phyloP scores from a whole-genome alignment of 2,113 vertebrate species.

The Pundamilia nyererei region DNA sequence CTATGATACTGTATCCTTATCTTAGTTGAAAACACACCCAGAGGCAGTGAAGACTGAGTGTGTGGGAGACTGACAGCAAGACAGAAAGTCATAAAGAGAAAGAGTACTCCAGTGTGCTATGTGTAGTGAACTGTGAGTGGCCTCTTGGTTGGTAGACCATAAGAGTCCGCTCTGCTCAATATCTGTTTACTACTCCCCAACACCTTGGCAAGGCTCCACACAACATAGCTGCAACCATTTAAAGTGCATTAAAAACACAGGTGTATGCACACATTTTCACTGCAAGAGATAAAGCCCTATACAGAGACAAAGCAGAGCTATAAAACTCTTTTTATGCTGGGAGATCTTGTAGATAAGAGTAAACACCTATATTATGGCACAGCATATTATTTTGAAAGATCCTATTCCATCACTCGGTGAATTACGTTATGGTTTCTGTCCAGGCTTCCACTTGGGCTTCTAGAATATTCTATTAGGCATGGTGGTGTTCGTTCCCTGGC shows the following conservation, averaged over 20 bases:
- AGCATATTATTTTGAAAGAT: not conserved
- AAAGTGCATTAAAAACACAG: not conserved
- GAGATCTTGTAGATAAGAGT: not conserved
- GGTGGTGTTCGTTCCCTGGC: not conserved
- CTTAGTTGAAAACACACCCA: not conserved
- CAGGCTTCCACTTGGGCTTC: not conserved
- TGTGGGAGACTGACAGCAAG: not conserved
- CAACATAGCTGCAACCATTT: not conserved
- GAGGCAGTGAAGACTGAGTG: not conserved
- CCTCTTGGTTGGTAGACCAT: conserved; percentile 39
- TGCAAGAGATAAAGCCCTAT: not conserved
- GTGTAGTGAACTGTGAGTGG: conserved; percentile 54
- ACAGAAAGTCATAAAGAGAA: conserved; percentile 14
- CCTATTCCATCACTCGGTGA: not conserved
- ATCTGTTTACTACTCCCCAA: conserved; percentile 38
- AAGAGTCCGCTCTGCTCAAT: conserved; percentile 52
- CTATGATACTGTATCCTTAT: not conserved
- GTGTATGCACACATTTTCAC: not conserved
- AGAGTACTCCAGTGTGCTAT: conserved; percentile 17
- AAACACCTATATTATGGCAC: not conserved
- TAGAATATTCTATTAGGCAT: not conserved
- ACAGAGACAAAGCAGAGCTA: not conserved
- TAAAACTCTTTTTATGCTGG: not conserved
- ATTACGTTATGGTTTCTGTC: not conserved
- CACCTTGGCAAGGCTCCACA: conserved; percentile 28